These are phyloP conservation scores for Archocentrus centrarchus DNA, from an alignment of 2,113 vertebrate species.

Conservation along the genomic window DNA sequence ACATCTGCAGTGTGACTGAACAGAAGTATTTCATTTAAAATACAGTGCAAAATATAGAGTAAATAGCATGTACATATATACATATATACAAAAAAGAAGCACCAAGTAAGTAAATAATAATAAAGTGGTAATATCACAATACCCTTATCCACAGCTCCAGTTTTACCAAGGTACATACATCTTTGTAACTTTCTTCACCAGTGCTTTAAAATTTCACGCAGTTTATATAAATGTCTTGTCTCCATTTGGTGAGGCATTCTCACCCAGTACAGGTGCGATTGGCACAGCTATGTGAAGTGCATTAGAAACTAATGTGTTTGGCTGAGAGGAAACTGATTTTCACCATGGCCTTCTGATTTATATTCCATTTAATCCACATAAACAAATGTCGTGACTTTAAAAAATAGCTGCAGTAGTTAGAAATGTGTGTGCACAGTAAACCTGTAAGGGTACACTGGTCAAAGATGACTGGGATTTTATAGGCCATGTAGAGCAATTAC, in stretches of 20 bases:
- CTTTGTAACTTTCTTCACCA: neutral
- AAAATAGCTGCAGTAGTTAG: neutral
- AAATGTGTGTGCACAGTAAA: neutral
- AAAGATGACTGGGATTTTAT: neutral
- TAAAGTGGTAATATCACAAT: too few species aligned
- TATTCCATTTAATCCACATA: neutral
- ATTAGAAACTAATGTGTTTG: neutral
- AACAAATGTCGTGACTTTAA: neutral
- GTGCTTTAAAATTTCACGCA: neutral
- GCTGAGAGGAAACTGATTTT: neutral
- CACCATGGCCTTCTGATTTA: neutral
- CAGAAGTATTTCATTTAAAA: neutral
- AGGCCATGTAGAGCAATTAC: neutral
- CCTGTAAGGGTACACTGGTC: neutral
- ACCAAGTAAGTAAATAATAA: too few species aligned
- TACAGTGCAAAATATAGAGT: neutral
- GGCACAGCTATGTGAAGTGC: neutral
- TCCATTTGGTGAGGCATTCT: neutral
- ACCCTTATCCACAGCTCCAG: too few species aligned
- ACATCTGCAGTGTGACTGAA: constrained; percentile 95
- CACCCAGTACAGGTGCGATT: neutral
- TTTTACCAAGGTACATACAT: neutral
- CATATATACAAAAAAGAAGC: too few species aligned
- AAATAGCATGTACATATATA: neutral
- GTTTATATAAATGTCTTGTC: neutral